Percentiles rank a stretch among this genome's conserved stretches.
Evolutionary conservation across 2,113 vertebrate genomes (phyloP).

Genomic region (Caloenas nicobarica): DNA sequence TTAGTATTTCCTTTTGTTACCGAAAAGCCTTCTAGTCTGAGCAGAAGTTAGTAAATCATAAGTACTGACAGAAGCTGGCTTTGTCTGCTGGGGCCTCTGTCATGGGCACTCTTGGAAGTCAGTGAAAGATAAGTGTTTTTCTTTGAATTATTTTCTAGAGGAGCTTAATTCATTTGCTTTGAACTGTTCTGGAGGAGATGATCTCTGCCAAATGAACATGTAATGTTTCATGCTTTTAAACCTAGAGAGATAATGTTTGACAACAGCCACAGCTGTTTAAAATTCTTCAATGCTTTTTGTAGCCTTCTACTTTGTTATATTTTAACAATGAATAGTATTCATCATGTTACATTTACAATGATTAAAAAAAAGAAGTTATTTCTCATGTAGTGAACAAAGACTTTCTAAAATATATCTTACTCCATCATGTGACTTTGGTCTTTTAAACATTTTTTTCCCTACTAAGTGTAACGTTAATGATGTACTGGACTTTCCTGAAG

Average conservation of each 20-base stretch:
- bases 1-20: neutral
- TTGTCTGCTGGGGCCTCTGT: neutral
- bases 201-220: neutral
- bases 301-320: neutral
- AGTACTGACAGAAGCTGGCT: neutral
- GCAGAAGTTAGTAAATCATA: neutral
- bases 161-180: neutral
- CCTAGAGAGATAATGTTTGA: neutral
- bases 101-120: neutral
- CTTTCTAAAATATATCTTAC: neutral
- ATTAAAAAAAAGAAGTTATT: neutral
- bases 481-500: neutral
- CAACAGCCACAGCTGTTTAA: neutral
- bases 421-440: neutral
- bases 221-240: neutral
- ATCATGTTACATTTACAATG: neutral
- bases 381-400: neutral
- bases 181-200: neutral
- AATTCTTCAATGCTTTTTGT: neutral
- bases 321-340: neutral
- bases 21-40: neutral
- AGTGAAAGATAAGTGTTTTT: neutral
- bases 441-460: neutral
- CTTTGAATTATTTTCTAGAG: neutral
- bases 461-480: neutral